Conservation (phyloP, 1,140 invertebrate genomes). For the Luehdorfia chinensis region DNA sequence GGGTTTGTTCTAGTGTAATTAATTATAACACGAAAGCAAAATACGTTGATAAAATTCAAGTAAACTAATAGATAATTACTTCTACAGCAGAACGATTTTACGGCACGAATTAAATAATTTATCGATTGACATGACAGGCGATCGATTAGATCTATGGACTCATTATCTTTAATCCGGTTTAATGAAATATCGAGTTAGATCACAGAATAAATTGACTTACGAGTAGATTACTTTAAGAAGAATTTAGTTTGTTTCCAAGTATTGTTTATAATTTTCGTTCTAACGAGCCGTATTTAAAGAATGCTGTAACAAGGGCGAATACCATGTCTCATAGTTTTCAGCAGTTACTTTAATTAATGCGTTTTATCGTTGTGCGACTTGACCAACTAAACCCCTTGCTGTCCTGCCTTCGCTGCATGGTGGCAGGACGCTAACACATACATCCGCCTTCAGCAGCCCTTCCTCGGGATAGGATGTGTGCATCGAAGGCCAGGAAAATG, state of each 20-base stretch:
- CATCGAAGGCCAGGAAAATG: too few species aligned
- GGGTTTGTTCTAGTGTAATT: too few species aligned
- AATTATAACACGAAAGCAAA: too few species aligned
- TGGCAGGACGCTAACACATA: too few species aligned
- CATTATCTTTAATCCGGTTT: conserved; percentile 15
- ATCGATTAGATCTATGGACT: conserved; percentile 11
- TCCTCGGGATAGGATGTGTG: too few species aligned
- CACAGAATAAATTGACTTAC: conserved; percentile 8
- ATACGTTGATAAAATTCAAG: conserved; percentile 5
- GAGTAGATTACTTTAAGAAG: conserved; percentile 7
- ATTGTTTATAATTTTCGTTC: conserved; percentile 13
- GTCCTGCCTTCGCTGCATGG: too few species aligned
- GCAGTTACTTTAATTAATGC: too few species aligned
- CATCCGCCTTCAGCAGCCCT: too few species aligned
- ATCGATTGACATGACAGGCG: conserved; percentile 15
- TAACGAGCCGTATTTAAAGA: conserved; percentile 1
- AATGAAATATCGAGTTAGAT: not conserved
- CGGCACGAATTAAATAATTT: conserved; percentile 17
- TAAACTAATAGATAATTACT: conserved; percentile 8
- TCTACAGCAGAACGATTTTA: conserved; percentile 5
- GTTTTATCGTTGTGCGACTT: too few species aligned
- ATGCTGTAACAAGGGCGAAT: conserved; percentile 2
- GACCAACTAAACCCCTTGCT: too few species aligned
- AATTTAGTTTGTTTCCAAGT: conserved; percentile 4
- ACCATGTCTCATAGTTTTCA: too few species aligned